Conservation (phyloP, 2,797 vertebrate species). For the Coccyzus lansbergi region DNA sequence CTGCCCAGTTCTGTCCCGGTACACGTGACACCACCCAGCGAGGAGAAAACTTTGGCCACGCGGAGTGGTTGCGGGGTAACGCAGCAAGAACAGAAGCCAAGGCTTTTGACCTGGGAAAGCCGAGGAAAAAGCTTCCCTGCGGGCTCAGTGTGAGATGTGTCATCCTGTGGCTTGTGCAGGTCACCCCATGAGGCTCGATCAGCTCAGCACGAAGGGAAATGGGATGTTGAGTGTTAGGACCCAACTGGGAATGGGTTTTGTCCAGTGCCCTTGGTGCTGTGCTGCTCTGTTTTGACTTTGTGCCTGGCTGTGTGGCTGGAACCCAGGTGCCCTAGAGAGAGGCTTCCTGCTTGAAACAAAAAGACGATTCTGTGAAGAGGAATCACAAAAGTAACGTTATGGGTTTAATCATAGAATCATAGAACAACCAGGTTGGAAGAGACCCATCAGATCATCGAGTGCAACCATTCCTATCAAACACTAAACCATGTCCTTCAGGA, state of each 20-base stretch:
- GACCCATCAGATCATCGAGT: too few species aligned
- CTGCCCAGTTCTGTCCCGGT: not conserved
- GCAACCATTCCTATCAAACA: too few species aligned
- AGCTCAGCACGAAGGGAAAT: not conserved
- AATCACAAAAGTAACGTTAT: not conserved
- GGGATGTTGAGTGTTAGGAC: not conserved
- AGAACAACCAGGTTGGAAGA: too few species aligned
- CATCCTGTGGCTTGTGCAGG: too few species aligned
- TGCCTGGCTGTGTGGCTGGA: not conserved
- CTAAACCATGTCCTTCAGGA: too few species aligned
- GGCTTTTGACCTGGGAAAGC: not conserved
- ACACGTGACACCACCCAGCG: accelerated
- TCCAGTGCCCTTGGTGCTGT: not conserved
- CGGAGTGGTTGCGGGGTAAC: not conserved
- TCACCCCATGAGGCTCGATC: too few species aligned
- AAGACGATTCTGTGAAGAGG: not conserved
- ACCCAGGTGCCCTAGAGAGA: not conserved
- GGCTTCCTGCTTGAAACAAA: not conserved
- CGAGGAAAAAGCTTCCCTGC: not conserved
- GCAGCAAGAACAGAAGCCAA: not conserved
- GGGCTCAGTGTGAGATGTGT: too few species aligned
- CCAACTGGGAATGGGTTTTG: not conserved
- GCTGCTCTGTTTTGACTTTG: not conserved
- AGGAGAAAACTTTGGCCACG: not conserved
- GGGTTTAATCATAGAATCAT: too few species aligned